phyloP scores from a whole-genome alignment of 2,797 vertebrate genomes.

The Orestias chungarensis region DNA sequence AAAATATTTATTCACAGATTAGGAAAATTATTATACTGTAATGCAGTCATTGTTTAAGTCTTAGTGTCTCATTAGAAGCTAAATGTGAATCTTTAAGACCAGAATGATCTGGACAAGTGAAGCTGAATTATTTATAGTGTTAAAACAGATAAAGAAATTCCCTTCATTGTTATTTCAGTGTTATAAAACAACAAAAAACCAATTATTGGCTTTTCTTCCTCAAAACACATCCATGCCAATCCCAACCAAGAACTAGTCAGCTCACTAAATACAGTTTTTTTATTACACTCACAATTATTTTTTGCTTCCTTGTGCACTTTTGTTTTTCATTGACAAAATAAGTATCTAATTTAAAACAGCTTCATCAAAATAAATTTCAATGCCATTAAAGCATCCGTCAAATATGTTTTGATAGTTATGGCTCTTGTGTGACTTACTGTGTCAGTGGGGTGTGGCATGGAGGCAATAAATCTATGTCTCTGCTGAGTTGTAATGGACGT shows the following conservation, averaged over 20 bases:
- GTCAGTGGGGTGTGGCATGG: too few species aligned
- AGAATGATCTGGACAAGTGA: conserved; percentile 8
- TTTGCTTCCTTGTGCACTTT: not conserved
- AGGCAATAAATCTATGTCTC: too few species aligned
- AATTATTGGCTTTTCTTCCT: conserved; percentile 14
- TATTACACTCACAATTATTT: not conserved
- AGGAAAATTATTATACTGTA: conserved; percentile 49
- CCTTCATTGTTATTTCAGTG: conserved; percentile 21
- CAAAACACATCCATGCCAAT: not conserved
- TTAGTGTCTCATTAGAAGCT: conserved; percentile 27
- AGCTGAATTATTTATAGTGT: conserved; percentile 31
- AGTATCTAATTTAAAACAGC: not conserved
- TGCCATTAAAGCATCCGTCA: too few species aligned
- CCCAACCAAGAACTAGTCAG: conserved; percentile 2
- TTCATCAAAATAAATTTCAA: not conserved
- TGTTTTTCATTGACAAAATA: not conserved
- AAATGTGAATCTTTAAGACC: conserved; percentile 25
- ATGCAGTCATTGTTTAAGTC: conserved; percentile 13
- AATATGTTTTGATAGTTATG: too few species aligned
- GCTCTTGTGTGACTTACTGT: too few species aligned
- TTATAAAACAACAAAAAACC: conserved; percentile 8
- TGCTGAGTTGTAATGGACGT: too few species aligned
- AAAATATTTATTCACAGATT: conserved; percentile 54
- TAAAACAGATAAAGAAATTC: conserved; percentile 7
- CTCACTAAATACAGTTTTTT: not conserved